Percentiles rank a stretch among this genome's conserved stretches.
Conservation (phyloP, 2,113 vertebrate species). For the Boulengeromyrus knoepffleri region DNA sequence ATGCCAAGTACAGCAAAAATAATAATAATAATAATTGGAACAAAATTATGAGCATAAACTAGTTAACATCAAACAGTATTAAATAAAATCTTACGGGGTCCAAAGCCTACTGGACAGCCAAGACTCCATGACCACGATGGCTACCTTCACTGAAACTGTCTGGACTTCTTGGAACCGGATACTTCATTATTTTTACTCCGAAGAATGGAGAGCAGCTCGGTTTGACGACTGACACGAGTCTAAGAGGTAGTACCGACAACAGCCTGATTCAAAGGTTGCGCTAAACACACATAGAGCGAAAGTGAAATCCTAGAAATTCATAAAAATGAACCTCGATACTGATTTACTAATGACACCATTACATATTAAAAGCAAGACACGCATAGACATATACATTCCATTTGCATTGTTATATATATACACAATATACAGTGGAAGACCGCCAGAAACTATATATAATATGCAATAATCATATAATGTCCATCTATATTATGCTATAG, state of each 20-base stretch:
- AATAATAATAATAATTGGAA: background rate
- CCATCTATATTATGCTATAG: background rate
- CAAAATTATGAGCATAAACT: background rate
- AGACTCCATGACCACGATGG: background rate
- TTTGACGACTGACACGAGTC: background rate
- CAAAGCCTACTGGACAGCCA: background rate
- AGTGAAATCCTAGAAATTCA: background rate
- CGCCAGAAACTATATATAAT: background rate
- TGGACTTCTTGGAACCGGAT: background rate
- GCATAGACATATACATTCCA: background rate
- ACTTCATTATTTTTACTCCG: background rate
- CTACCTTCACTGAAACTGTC: background rate
- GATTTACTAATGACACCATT: background rate
- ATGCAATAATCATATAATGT: background rate
- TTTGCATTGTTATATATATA: background rate
- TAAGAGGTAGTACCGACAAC: background rate
- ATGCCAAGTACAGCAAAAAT: background rate
- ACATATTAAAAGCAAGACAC: background rate
- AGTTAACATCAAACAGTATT: background rate
- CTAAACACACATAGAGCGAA: background rate
- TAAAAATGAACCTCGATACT: background rate
- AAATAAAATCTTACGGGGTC: background rate
- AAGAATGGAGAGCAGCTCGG: background rate
- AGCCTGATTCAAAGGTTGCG: background rate
- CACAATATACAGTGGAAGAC: background rate